Base-by-base conservation (phyloP, 2,888 invertebrate genomes). In the Metopia argyrocephala region DNA sequence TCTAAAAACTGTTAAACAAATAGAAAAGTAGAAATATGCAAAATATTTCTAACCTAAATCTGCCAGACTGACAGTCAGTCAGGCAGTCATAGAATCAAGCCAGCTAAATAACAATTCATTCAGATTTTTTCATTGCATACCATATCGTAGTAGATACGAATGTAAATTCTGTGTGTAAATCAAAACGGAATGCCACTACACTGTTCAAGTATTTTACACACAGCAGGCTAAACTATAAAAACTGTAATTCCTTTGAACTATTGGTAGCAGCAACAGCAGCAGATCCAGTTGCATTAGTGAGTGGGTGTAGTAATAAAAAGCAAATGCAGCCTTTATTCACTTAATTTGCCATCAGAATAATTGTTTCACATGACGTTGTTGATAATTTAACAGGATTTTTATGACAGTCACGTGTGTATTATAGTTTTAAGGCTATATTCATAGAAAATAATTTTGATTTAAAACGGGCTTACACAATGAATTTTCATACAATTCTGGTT, bases 331-430 rank as follows among this genome's bases (percentile, higher is more conserved):
- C 69, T 27, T 56, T 64, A 64, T 76, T 70, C 69, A 69, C 69
- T 76, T 76, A 76, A 70, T 76, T 76, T 76, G 69, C 38, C 64
- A 50, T 64, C 20, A 75, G 66, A n/a, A 59, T 50, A 21, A 62
- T 31, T 38, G 9, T 15, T 38, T 38, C 38, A 15, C 27, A 48
- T 61, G 74, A 50, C 25, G 57, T 59, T 66, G 48, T 73, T 73
- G 46, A 62, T 73, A 69, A 62, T 48, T 69, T 28, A 61, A 75
- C 48, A 69, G 28, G 71, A 68, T 62, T 57, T 52, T 57, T 52
- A 68, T 76, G 71, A 76, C 76, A 76, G 76, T 23, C 62, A 76
- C 57, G 76, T 66, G 65, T 75, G 65, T 27, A 70, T 71, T 61
- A 75, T 59, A 54, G 69, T 59, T 74, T 38, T 12, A 12, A 38